Conservation (phyloP, 2,113 vertebrate species). For the Merops nubicus region DNA sequence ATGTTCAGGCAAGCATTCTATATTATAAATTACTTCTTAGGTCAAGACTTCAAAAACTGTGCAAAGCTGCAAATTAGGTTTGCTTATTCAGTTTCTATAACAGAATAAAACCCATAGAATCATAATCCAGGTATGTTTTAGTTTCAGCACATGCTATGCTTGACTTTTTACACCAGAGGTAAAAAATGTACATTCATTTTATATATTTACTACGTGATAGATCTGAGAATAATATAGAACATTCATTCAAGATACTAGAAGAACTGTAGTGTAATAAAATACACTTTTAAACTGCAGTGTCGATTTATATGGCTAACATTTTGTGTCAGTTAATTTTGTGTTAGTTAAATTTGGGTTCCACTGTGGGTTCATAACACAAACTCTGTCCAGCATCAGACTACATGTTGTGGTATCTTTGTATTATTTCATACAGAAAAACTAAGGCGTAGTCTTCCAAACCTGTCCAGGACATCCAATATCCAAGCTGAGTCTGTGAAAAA, state of each 20-base stretch:
- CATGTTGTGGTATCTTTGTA: not conserved
- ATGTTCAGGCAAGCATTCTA: not conserved
- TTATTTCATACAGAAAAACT: constrained; percentile 85
- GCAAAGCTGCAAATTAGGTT: not conserved
- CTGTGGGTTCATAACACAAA: not conserved
- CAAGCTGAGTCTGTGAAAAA: constrained; percentile 94
- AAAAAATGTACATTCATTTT: not conserved
- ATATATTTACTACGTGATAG: not conserved
- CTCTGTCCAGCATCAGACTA: not conserved
- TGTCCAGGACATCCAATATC: constrained; percentile 84
- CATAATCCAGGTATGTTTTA: not conserved
- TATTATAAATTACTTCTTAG: not conserved
- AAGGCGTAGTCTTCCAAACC: constrained; percentile 97
- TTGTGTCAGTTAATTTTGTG: not conserved
- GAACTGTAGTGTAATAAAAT: not conserved
- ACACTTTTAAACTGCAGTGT: not conserved
- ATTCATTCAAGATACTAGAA: not conserved
- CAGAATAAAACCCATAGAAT: not conserved
- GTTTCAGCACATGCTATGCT: not conserved
- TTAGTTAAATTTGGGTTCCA: too few species aligned
- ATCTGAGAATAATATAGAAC: not conserved
- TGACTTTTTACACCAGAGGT: not conserved
- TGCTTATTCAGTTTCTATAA: not conserved
- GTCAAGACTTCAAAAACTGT: not conserved
- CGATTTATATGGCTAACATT: not conserved